phyloP scores from a whole-genome alignment of 2,797 vertebrate genomes.

The Spinibarbus caldwelli region DNA sequence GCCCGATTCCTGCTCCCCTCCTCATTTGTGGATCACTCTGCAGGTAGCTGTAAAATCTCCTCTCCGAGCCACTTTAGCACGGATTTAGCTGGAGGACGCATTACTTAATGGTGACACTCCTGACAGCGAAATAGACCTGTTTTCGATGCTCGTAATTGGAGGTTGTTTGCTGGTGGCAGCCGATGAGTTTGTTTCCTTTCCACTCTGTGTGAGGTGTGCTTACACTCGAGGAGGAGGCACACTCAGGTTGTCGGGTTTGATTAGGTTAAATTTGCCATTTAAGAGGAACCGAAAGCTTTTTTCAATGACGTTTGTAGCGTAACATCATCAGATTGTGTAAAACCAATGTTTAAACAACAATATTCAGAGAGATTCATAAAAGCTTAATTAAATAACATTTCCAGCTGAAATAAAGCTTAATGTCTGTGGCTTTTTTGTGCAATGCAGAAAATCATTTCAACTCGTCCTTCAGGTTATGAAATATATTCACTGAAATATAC shows the following conservation, averaged over 20 bases:
- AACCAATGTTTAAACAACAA: not conserved
- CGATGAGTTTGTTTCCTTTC: constrained; percentile 41
- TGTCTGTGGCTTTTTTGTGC: not conserved
- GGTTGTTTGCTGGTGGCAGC: constrained; percentile 41
- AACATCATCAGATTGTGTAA: not conserved
- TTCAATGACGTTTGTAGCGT: not conserved
- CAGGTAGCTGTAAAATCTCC: constrained; percentile 69
- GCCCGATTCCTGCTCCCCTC: constrained; percentile 73
- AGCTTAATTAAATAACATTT: not conserved
- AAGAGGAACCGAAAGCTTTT: constrained; percentile 15
- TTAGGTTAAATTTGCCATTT: constrained; percentile 41
- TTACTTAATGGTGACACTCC: constrained; percentile 43
- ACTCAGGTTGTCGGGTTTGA: constrained; percentile 27
- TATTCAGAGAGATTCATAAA: not conserved
- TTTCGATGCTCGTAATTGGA: constrained; percentile 46
- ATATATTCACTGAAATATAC: not conserved
- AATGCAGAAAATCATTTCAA: not conserved
- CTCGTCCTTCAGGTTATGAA: not conserved
- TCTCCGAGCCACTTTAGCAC: constrained; percentile 58
- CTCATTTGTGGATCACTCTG: constrained; percentile 72
- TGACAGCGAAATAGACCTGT: constrained; percentile 34
- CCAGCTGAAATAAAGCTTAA: not conserved
- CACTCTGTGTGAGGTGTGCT: constrained; percentile 18
- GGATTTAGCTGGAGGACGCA: constrained; percentile 53
- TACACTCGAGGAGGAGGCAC: not conserved